phyloP scores from a whole-genome alignment of 2,888 invertebrate species.

The Synanthedon myopaeformis region DNA sequence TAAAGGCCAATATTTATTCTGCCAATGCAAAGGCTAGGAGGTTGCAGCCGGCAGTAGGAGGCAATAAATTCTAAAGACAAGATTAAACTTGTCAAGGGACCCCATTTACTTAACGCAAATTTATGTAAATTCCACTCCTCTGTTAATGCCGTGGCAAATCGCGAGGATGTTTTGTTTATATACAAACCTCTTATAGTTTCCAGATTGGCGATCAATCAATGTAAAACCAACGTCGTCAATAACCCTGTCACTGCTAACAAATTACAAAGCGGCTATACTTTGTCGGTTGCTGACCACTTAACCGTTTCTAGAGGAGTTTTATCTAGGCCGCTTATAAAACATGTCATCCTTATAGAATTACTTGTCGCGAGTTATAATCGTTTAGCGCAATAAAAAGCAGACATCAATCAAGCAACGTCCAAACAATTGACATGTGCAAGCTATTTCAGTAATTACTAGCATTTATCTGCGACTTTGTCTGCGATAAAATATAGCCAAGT shows the following conservation, averaged over 20 bases:
- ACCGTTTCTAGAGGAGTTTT: neutral
- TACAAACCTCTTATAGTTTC: constrained; percentile 19
- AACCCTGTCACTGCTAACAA: neutral
- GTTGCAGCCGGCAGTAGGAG: constrained; percentile 42
- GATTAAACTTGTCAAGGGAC: constrained; percentile 68
- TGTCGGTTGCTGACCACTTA: constrained; percentile 3
- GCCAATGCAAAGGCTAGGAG: constrained; percentile 46
- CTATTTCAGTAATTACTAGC: too few relatives aligned
- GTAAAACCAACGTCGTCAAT: neutral
- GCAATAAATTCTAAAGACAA: constrained; percentile 65
- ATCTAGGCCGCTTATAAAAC: neutral
- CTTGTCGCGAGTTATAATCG: too few relatives aligned
- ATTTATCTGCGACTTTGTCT: too few relatives aligned
- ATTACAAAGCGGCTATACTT: constrained; percentile 7
- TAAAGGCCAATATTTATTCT: constrained; percentile 55
- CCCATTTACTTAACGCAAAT: constrained; percentile 70
- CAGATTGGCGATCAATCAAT: constrained; percentile 7
- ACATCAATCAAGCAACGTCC: too few relatives aligned
- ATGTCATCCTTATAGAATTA: too few relatives aligned
- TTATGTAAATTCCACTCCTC: constrained; percentile 62
- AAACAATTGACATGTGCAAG: too few relatives aligned
- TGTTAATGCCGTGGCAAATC: constrained; percentile 39
- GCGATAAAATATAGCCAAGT: too few relatives aligned
- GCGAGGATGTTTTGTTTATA: constrained; percentile 46
- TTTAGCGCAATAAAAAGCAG: too few relatives aligned